Evolutionary conservation across 2,797 vertebrate genomes (phyloP), one percentile per base, ranked within the genome.

Genomic region (Spinibarbus caldwelli): DNA sequence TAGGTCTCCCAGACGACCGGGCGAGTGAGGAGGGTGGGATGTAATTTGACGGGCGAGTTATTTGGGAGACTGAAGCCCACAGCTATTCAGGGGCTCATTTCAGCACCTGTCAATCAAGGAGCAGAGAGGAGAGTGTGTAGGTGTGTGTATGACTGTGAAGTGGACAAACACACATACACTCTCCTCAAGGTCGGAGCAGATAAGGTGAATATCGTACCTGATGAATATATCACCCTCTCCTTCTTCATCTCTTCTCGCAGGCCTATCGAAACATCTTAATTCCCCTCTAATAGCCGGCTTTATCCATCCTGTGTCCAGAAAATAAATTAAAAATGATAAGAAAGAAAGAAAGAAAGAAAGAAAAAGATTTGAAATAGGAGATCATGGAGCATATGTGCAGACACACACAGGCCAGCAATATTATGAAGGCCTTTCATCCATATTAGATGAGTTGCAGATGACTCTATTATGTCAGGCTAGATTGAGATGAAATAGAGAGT

Each of bases 1-100:
- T 95, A 96, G 95, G 95, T 93, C 96, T 96, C 95, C 93, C 92
- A 92, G 93, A 93, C 95, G 92, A 93, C 89, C 89, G 88, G 93
- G 95, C 94, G 92, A 96, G 96, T 95, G 96, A 95, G 94, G 96
- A 95, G 95, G 95, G 95, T 95, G 77, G 94, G 95, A 96, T 94
- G 93, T 96, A 96, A 97, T 97, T 96, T 97, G 97, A 97, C 96
- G 96, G 97, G 95, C 96, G 95, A 97, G 96, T 98, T 97, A 97
- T 96, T 97, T 95, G 92, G 95, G 96, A 94, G 95, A 94, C 95
- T 95, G 94, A 94, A 95, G 96, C 93, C 93, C 93, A 94, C 93
- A 95, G 95, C 96, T 95, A 96, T 96, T 96, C 96, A 95, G 95
- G 93, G 94, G 94, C 95, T 96, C 96, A 96, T 97, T 97, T 96